Evolutionary conservation across 2,797 vertebrate genomes (phyloP), one percentile per base, ranked within the genome.

Genomic region (Clamator glandarius): DNA sequence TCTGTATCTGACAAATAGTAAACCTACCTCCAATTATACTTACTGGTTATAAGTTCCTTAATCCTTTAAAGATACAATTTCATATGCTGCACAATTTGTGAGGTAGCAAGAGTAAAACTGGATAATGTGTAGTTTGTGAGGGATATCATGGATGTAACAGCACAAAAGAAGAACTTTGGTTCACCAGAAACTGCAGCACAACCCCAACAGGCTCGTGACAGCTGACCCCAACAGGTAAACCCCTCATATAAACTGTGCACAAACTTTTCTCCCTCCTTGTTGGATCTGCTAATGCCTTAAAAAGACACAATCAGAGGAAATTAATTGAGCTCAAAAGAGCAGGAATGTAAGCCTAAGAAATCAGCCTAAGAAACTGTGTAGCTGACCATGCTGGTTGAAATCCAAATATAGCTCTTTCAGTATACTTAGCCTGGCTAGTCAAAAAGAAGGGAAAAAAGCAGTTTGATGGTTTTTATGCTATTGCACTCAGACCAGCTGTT

Each of bases 61-160:
- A 69, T 63, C 10, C 29, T 87, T 77, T 48, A 87, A 26, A 31
- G 5, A 55, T 21, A 7, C 12, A 51, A 11, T 54, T 75, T 83
- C 0, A 0, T 31, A 33, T 1, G 3, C n/a, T 51, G 28, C 59
- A 64, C 20, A 57, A 7, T 58, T 44, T 17, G 13, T 35, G 55
- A 87, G 26, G 48, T 11, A 90, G 41, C 26, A 77, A 13, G 11
- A 17, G 6, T 42, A 76, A 74, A 78, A 13, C 13, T 66, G 55
- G 25, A 63, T 76, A 63, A 42, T 46, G 11, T 19, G 29, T 20
- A 44, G 19, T 13, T 75, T 35, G 21, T 3, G 6, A 63, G 41
- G 15, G 19, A 24, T 66, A 25, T 16, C 36, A 42, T 11, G 20
- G 51, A 64, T 59, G 14, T 23, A 76, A 61, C 9, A 48, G 26